phyloP scores from a whole-genome alignment of 1,140 invertebrate species.

The Babylonia areolata region DNA sequence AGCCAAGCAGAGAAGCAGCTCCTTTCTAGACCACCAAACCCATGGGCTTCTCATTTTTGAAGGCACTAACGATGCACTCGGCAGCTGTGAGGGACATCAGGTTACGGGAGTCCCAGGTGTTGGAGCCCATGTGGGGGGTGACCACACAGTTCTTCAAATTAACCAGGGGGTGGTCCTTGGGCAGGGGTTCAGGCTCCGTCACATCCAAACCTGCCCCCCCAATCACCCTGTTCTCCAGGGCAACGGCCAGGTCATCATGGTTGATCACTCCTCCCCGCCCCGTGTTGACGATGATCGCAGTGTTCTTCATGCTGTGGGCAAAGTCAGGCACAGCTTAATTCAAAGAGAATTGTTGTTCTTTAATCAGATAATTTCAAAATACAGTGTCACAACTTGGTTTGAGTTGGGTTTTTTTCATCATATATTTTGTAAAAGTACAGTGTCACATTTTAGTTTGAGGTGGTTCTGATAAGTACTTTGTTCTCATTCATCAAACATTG shows the following conservation, averaged over 20 bases:
- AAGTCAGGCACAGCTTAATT: no score
- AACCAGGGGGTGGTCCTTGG: constrained; percentile 86
- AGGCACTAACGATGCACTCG: constrained; percentile 89
- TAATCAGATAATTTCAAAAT: no score
- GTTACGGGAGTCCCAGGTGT: constrained; percentile 86
- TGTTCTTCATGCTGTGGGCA: constrained; percentile 72
- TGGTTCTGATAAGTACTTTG: no score
- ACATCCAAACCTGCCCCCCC: constrained; percentile 94
- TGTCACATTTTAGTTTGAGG: no score
- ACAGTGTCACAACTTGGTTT: no score
- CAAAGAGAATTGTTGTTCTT: no score
- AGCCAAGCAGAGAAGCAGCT: no score
- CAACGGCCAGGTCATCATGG: constrained; percentile 74
- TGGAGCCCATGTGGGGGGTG: constrained; percentile 95
- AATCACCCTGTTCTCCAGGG: constrained; percentile 85
- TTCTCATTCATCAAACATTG: no score
- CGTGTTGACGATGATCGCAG: constrained; percentile 72
- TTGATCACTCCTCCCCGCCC: constrained; percentile 73
- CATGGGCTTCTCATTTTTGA: constrained; percentile 80
- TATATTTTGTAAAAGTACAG: no score
- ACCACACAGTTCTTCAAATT: constrained; percentile 89
- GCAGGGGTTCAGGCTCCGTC: constrained; percentile 93
- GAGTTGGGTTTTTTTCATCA: no score
- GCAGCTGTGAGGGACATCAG: constrained; percentile 90
- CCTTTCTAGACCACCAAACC: constrained; percentile 41